A percentile compares a stretch with the other conserved stretches of the same genome.
Conservation (phyloP, 2,113 vertebrate species). For the Heptranchias perlo region DNA sequence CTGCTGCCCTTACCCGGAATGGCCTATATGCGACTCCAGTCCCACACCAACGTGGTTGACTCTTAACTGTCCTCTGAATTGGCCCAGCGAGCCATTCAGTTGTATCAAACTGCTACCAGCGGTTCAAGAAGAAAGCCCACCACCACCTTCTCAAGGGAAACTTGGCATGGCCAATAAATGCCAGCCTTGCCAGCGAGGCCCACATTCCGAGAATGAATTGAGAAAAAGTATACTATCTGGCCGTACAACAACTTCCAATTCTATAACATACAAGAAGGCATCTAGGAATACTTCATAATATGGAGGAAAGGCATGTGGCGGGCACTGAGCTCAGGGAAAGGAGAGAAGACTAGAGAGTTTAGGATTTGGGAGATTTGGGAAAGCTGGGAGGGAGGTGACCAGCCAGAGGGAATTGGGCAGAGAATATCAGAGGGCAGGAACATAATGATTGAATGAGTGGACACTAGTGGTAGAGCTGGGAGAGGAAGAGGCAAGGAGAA, state of each 20-base stretch:
- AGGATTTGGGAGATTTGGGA: background rate
- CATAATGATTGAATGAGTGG: background rate
- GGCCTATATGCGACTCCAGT: background rate
- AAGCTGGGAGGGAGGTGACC: background rate
- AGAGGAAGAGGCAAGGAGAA: background rate
- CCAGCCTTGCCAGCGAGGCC: background rate
- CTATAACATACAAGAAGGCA: background rate
- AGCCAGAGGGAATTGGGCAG: background rate
- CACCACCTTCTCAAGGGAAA: background rate
- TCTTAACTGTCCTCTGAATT: background rate
- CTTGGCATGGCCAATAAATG: background rate
- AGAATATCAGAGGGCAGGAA: background rate
- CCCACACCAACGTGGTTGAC: background rate
- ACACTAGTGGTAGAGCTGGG: background rate
- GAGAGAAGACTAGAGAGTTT: background rate
- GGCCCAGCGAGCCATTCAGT: too few species aligned
- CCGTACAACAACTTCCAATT: background rate
- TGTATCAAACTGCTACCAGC: background rate
- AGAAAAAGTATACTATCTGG: background rate
- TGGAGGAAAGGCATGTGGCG: background rate
- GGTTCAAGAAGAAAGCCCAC: background rate
- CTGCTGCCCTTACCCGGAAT: background rate
- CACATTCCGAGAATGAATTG: background rate
- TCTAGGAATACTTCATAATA: background rate
- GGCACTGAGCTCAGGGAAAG: background rate